phyloP scores from a whole-genome alignment of 2,113 vertebrate genomes.

The Pelodiscus sinensis region DNA sequence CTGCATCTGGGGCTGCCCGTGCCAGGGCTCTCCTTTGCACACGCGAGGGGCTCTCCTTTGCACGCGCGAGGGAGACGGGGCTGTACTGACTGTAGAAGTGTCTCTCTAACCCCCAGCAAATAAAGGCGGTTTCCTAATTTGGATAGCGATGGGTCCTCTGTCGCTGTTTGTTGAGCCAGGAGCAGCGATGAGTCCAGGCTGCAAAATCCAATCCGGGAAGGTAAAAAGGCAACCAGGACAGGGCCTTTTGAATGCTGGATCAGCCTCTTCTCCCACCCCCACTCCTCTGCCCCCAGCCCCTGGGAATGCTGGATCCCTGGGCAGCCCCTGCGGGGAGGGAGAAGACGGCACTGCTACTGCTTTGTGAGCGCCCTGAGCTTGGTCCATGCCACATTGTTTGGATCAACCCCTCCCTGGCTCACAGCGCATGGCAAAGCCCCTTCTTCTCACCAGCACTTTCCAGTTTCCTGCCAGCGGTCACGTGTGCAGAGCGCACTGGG shows the following conservation, averaged over 20 bases:
- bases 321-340: not conserved
- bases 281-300: not conserved
- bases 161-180: not conserved
- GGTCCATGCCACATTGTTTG: not conserved
- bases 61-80: not conserved
- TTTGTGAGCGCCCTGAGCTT: not conserved
- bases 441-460: not conserved
- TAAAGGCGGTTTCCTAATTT: not conserved
- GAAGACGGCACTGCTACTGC: not conserved
- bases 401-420: not conserved
- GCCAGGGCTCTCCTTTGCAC: too few relatives aligned
- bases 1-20: rapidly evolving
- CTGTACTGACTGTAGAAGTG: not conserved
- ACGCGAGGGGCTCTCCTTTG: not conserved
- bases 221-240: not conserved
- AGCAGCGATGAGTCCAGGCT: not conserved
- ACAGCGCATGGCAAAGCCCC: not conserved
- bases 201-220: not conserved
- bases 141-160: not conserved
- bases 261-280: not conserved
- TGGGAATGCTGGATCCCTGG: not conserved
- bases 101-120: not conserved
- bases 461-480: not conserved
- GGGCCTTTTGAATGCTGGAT: not conserved
- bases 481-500: not conserved